A percentile compares a stretch with the other conserved stretches of the same genome.
Evolutionary conservation across 2,888 invertebrate species (phyloP).

Genomic region (Acleris laterana): DNA sequence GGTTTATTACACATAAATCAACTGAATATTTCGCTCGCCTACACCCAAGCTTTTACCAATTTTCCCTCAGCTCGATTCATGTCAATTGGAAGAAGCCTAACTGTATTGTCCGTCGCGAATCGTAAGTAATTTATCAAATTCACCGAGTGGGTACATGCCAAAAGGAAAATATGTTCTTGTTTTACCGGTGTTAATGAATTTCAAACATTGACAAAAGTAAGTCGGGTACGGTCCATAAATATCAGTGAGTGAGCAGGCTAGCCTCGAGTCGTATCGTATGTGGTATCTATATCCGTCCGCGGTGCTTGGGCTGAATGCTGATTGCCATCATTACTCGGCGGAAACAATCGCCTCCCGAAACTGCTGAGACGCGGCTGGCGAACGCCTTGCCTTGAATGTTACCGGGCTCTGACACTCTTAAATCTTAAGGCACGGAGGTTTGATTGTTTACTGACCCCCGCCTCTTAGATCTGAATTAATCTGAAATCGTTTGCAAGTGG

Average conservation of each 20-base stretch:
- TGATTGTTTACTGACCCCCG: background rate
- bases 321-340: slow-evolving; percentile 32
- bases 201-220: slow-evolving; percentile 30
- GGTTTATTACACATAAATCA: slow-evolving; percentile 25
- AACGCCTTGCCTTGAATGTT: slow-evolving; percentile 8
- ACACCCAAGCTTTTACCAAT: background rate
- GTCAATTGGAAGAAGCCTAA: background rate
- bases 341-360: slow-evolving; percentile 35
- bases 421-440: background rate
- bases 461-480: too few relatives aligned
- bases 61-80: background rate
- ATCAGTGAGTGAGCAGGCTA: slow-evolving; percentile 31
- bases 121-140: slow-evolving; percentile 2
- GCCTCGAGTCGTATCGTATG: slow-evolving; percentile 33
- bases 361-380: slow-evolving; percentile 21
- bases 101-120: background rate
- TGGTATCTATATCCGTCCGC: slow-evolving; percentile 37
- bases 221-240: slow-evolving; percentile 36
- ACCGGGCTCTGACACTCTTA: background rate
- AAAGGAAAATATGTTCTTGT: slow-evolving; percentile 17
- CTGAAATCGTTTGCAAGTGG: too few relatives aligned
- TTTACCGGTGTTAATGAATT: slow-evolving; percentile 35
- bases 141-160: background rate
- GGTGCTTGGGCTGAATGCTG: slow-evolving; percentile 32
- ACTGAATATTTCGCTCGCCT: slow-evolving; percentile 3